Conservation (phyloP, 2,888 invertebrate genomes). For the Ormyrus rosae region DNA sequence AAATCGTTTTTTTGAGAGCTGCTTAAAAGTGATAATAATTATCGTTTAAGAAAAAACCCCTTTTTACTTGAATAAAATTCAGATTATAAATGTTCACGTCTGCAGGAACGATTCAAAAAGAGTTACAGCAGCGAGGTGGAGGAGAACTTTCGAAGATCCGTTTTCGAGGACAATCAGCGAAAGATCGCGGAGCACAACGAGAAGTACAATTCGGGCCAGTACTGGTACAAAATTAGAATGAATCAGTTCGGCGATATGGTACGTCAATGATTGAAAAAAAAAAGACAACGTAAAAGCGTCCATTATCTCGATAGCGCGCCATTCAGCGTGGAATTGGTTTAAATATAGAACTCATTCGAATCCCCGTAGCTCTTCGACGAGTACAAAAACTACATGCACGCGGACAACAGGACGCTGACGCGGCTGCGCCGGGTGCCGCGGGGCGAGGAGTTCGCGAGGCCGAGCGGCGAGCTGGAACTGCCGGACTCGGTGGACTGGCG, state of each 20-base stretch:
- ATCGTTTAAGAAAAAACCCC: too few species aligned
- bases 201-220: constrained; percentile 81
- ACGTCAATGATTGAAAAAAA: constrained; percentile 56
- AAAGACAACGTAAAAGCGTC: background rate
- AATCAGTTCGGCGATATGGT: constrained; percentile 93
- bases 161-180: constrained; percentile 48
- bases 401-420: constrained; percentile 78
- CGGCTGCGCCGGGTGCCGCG: constrained; percentile 10
- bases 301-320: too few species aligned
- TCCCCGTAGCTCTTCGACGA: constrained; percentile 83
- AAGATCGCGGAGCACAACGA: constrained; percentile 88
- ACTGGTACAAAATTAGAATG: constrained; percentile 82
- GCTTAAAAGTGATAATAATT: too few species aligned
- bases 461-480: constrained; percentile 81
- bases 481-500: constrained; percentile 91
- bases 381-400: constrained; percentile 83
- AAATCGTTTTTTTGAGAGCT: too few species aligned
- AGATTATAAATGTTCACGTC: background rate
- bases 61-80: too few species aligned
- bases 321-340: constrained; percentile 4
- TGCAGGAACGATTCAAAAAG: constrained; percentile 19
- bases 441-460: constrained; percentile 80
- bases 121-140: constrained; percentile 32
- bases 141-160: constrained; percentile 43
- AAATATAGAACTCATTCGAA: background rate